A percentile compares a stretch with the other conserved stretches of the same genome.
Evolutionary conservation across 2,888 invertebrate species (phyloP).

Genomic region (Hirtodrosophila cameraria): DNA sequence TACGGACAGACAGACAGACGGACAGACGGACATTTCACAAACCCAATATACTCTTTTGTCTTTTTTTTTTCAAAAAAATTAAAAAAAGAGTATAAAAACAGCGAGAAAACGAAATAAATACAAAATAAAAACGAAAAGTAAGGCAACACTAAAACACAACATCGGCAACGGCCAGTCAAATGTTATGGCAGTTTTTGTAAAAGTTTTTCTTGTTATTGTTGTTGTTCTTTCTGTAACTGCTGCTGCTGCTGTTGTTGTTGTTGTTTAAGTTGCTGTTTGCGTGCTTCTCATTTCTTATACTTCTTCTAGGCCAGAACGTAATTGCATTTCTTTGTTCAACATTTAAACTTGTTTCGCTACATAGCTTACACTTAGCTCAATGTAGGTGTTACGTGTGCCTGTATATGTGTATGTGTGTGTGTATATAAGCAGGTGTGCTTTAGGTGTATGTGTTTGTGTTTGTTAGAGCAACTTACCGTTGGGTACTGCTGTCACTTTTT

Average conservation of each 20-base stretch:
- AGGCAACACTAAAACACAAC: constrained; percentile 38
- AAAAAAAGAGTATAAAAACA: constrained; percentile 25
- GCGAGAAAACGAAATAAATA: too few species aligned
- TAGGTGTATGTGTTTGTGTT: constrained; percentile 26
- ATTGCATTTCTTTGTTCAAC: constrained; percentile 79
- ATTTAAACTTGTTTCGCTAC: constrained; percentile 72
- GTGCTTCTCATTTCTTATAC: constrained; percentile 56
- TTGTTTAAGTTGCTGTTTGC: constrained; percentile 57
- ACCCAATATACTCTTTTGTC: too few species aligned
- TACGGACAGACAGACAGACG: too few species aligned
- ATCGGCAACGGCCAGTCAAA: constrained; percentile 60
- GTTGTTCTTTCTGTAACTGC: constrained; percentile 25
- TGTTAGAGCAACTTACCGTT: constrained; percentile 89
- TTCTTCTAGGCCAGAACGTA: constrained; percentile 70
- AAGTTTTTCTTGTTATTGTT: constrained; percentile 46
- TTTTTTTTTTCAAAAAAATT: too few species aligned
- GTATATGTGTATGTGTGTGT: constrained; percentile 21
- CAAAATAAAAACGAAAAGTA: constrained; percentile 25
- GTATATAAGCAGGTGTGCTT: constrained; percentile 30
- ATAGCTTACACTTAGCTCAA: constrained; percentile 58
- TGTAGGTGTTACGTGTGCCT: constrained; percentile 23
- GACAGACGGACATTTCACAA: too few species aligned
- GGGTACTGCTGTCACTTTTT: constrained; percentile 95
- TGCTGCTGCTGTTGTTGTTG: constrained; percentile 28
- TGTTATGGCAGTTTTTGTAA: constrained; percentile 59